These are phyloP conservation scores for Pachyrhynchus sulphureomaculatus DNA, from an alignment of 1,140 invertebrate genomes.

Conservation along the genomic window DNA sequence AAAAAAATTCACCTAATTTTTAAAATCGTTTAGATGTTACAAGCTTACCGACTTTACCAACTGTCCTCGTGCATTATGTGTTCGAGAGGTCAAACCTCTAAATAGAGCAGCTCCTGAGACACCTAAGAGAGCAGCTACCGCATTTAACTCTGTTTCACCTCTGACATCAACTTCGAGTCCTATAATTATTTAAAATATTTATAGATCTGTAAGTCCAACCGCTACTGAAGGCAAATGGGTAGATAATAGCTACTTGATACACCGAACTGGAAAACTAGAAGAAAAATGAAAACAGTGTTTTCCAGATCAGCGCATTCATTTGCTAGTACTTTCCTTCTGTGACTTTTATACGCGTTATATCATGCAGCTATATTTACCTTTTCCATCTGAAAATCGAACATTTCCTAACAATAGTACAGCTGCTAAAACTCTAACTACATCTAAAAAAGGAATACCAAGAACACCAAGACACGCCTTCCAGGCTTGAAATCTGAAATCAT, in stretches of 20 bases:
- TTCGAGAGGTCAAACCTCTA: conserved; percentile 79
- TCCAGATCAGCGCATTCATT: too few relatives aligned
- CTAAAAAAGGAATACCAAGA: conserved; percentile 89
- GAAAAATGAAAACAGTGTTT: too few relatives aligned
- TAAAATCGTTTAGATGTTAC: not conserved
- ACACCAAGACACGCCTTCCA: conserved; percentile 90
- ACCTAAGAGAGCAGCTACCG: conserved; percentile 81
- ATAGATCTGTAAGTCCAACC: not conserved
- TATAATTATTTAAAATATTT: not conserved
- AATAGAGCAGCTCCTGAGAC: conserved; percentile 75
- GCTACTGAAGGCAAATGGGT: not conserved
- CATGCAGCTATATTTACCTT: conserved; percentile 47
- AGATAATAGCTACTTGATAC: too few relatives aligned
- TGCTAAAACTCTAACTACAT: conserved; percentile 87
- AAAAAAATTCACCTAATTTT: too few relatives aligned
- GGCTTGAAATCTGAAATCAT: conserved; percentile 68
- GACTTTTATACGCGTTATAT: too few relatives aligned
- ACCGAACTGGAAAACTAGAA: too few relatives aligned
- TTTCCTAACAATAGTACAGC: conserved; percentile 90
- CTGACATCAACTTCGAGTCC: conserved; percentile 71
- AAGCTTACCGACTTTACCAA: conserved; percentile 71
- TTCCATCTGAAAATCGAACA: conserved; percentile 81
- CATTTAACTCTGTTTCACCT: conserved; percentile 76
- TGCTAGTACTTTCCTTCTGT: too few relatives aligned
- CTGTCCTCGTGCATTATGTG: conserved; percentile 81